Conservation (phyloP, 1,140 invertebrate genomes). For the Cataglyphis hispanica region DNA sequence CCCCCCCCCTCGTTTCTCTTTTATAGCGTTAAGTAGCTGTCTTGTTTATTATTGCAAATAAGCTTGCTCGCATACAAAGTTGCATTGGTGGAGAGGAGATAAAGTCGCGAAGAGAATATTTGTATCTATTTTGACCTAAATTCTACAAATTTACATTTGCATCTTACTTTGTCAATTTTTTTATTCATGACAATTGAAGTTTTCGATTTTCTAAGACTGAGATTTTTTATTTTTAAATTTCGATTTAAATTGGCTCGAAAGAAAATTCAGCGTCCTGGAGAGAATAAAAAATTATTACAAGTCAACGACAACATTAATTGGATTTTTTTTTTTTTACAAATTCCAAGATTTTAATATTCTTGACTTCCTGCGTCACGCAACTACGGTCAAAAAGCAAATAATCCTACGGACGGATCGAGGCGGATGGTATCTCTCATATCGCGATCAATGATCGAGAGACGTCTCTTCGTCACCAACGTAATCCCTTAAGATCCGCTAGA, state of each 20-base stretch:
- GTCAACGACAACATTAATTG: not conserved
- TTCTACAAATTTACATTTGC: too few species aligned
- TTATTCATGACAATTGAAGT: too few species aligned
- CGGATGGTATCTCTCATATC: slow-evolving; percentile 4
- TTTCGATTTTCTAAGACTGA: too few species aligned
- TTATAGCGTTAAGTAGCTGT: not conserved
- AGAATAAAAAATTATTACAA: too few species aligned
- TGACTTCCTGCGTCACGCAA: too few species aligned
- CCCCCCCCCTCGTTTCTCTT: not conserved
- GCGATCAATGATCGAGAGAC: slow-evolving; percentile 30
- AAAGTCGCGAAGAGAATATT: not conserved
- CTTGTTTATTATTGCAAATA: slow-evolving; percentile 22
- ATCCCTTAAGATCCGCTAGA: slow-evolving; percentile 37
- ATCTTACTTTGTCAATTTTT: too few species aligned
- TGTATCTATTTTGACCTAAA: too few species aligned
- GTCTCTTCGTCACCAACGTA: slow-evolving; percentile 43
- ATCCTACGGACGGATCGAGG: not conserved
- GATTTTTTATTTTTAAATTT: too few species aligned
- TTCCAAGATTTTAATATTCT: not conserved
- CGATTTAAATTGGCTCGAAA: too few species aligned
- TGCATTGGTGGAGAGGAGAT: not conserved
- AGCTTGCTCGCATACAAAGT: not conserved
- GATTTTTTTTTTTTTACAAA: not conserved
- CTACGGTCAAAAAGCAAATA: not conserved
- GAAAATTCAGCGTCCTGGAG: too few species aligned